A percentile compares a stretch with the other conserved stretches of the same genome.
phyloP scores from a whole-genome alignment of 2,888 invertebrate genomes.

The Microplitis deprimator region DNA sequence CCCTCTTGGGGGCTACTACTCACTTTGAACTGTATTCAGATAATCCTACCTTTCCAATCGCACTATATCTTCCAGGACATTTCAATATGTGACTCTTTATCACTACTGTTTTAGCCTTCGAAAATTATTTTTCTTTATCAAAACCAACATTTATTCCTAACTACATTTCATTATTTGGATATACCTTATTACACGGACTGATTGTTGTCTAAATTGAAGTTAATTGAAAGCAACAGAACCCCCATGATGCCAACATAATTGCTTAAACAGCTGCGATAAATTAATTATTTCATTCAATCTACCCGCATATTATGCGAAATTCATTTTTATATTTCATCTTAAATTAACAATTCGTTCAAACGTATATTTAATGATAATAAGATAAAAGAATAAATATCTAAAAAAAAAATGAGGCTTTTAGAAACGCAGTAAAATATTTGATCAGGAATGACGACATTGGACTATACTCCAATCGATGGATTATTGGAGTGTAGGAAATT shows the following conservation, averaged over 20 bases:
- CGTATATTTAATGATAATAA: neutral
- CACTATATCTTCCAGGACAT: slow-evolving; percentile 53
- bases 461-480: slow-evolving; percentile 50
- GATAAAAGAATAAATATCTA: neutral
- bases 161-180: neutral
- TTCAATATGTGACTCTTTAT: slow-evolving; percentile 61
- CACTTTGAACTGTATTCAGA: slow-evolving; percentile 68
- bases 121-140: slow-evolving; percentile 7
- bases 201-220: neutral
- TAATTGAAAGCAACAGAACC: slow-evolving; percentile 9
- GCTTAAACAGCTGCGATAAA: neutral
- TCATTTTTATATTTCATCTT: neutral
- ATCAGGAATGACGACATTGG: slow-evolving; percentile 43
- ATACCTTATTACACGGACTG: neutral
- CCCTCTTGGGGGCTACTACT: slow-evolving; percentile 68
- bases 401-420: slow-evolving; percentile 7
- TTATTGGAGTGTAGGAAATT: slow-evolving; percentile 49
- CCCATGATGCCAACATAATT: neutral
- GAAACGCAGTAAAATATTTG: slow-evolving; percentile 50
- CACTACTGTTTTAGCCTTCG: slow-evolving; percentile 42
- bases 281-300: neutral
- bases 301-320: neutral
- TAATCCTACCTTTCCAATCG: slow-evolving; percentile 60
- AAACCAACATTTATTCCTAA: neutral
- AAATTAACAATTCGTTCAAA: neutral